Evolutionary conservation across 92 coral and sea anemone genomes (phyloP), one percentile per base, ranked within the genome.

Genomic region (Actinostola sp.): DNA sequence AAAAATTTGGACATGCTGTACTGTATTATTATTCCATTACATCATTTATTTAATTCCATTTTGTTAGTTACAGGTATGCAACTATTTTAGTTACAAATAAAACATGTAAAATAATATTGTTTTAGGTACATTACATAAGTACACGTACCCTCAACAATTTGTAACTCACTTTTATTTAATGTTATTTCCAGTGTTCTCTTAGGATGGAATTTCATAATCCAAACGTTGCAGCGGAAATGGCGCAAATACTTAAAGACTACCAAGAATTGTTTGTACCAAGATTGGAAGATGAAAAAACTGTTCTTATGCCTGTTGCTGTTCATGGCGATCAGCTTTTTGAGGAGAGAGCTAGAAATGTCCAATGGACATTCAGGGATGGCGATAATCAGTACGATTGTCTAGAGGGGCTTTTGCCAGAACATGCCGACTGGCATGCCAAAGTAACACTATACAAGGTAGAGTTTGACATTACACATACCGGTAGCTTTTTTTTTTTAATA

Each of bases 271-370:
- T 71, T 73, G 85, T 78, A 8, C 90, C 90, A 32, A 20, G 57
- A 26, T 49, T 80, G 44, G 48, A 25, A 21, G 68, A 58, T 25
- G 15, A 35, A 36, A 65, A 56, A 68, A 60, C 36, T 52, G 55
- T 78, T 7, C 44, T 72, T 12, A 21, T 8, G 42, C 36, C 60
- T 32, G 28, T 84, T 12, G 76, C 89, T 13, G 57, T 72, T 11
- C 76, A 84, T 58, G 84, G 89, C 5, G 89, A 84, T 43, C 89
- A 86, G 52, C 70, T 80, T 0, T 86, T 80, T 75, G 91, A 86
- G 36, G 91, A 86, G 63, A 28, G 86, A 32, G 72, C 78, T 0
- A 57, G 91, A 12, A 86, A 86, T 76, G 85, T 82, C 17, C 50
- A 66, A 42, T 86, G 91, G 91, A 75, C 86, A 3, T 86, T 45